phyloP scores from a whole-genome alignment of 1,140 invertebrate genomes.

The Heliconius himera region DNA sequence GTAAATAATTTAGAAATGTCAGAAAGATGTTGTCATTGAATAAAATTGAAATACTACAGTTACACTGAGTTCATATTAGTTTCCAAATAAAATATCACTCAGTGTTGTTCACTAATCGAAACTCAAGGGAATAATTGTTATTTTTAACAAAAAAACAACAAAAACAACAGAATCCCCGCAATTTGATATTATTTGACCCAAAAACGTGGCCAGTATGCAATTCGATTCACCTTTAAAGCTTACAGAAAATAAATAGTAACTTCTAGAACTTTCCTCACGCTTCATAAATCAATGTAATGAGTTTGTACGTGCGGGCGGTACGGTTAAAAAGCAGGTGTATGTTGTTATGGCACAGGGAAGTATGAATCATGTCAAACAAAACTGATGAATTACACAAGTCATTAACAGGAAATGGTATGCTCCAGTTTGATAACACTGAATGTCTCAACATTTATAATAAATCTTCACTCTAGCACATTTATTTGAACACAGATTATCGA shows the following conservation, averaged over 20 bases:
- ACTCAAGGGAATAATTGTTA: constrained; percentile 40
- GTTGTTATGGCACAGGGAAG: constrained; percentile 48
- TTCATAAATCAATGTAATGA: constrained; percentile 17
- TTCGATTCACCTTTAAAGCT: constrained; percentile 32
- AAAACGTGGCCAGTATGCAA: constrained; percentile 37
- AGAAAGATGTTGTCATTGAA: constrained; percentile 29
- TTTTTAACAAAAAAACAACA: constrained; percentile 41
- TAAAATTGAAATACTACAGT: constrained; percentile 27
- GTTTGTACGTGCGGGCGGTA: constrained; percentile 18
- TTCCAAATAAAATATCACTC: constrained; percentile 36
- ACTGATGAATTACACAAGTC: constrained; percentile 34
- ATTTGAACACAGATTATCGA: constrained; percentile 72
- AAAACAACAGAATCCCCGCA: constrained; percentile 45
- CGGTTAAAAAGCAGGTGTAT: background rate
- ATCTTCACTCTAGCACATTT: constrained; percentile 61
- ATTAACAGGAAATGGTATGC: constrained; percentile 31
- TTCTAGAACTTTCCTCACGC: constrained; percentile 22
- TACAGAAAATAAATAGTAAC: constrained; percentile 38
- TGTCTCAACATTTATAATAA: constrained; percentile 55
- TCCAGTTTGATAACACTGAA: constrained; percentile 42
- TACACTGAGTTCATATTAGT: constrained; percentile 38
- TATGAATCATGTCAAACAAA: constrained; percentile 40
- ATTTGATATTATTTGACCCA: constrained; percentile 8
- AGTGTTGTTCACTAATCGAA: constrained; percentile 27
- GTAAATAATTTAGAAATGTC: constrained; percentile 13